Percentiles rank a stretch among this genome's conserved stretches.
phyloP scores from a whole-genome alignment of 2,113 vertebrate genomes.

The Nicator chloris region DNA sequence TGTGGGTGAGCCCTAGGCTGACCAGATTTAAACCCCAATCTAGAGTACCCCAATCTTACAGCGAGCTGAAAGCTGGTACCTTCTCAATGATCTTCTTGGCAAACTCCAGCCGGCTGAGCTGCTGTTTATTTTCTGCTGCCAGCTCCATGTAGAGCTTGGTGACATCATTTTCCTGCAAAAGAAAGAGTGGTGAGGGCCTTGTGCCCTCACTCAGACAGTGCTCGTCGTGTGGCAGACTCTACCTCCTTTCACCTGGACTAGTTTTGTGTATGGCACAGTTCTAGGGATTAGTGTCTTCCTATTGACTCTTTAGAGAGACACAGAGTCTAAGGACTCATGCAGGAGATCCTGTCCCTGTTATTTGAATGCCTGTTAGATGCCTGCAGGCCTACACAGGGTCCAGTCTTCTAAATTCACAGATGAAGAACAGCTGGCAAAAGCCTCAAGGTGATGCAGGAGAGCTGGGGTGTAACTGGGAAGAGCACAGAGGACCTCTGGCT shows the following conservation, averaged over 20 bases:
- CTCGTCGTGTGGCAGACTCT: not conserved
- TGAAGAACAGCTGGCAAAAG: not conserved
- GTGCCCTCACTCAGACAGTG: not conserved
- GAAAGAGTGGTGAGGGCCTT: not conserved
- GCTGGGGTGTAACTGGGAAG: not conserved
- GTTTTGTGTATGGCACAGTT: not conserved
- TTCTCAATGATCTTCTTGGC: conserved; percentile 80
- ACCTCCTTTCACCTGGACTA: not conserved
- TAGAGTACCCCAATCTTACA: not conserved
- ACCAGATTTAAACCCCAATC: not conserved
- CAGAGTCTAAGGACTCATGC: not conserved
- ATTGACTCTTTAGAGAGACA: not conserved
- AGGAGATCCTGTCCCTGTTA: not conserved
- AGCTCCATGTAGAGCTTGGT: conserved; percentile 77
- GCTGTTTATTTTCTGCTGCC: conserved; percentile 77
- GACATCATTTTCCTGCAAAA: conserved; percentile 81
- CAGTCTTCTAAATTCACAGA: not conserved
- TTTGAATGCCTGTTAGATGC: not conserved
- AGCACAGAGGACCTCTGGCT: not conserved
- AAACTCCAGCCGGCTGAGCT: conserved; percentile 83
- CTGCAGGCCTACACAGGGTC: not conserved
- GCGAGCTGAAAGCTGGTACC: conserved; percentile 63
- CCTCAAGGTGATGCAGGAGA: not conserved
- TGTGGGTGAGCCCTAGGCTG: not conserved
- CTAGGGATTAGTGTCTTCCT: not conserved